Base-by-base conservation (phyloP, 2,888 invertebrate genomes). In the Nymphalis c-album region DNA sequence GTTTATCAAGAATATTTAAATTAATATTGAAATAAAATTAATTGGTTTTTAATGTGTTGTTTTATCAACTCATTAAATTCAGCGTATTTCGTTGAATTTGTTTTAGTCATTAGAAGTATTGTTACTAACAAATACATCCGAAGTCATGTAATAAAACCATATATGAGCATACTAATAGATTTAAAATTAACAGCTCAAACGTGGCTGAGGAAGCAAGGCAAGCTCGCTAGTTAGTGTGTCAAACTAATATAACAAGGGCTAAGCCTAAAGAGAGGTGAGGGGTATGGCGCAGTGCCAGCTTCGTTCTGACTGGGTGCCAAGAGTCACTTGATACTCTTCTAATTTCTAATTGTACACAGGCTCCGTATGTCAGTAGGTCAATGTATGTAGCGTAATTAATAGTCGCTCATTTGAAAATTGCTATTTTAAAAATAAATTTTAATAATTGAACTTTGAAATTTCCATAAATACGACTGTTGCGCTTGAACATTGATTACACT, bases 251-350 rank as follows among this genome's bases (percentile, higher is more conserved):
- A 86, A 85, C 79, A 84, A 75, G 82, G 79, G 80, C 79, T 81
- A 77, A 82, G 80, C 80, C 80, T 77, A 80, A 82, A 80, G 77
- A 69, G 76, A 85, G 85, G 85, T 84, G 80, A 77, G 80, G 74
- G 80, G 74, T 78, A 86, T 89, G 87, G 90, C 87, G 70, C 51
- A 67, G 73, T 82, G 90, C 88, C 90, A 89, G 83, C 80, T 73
- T 78, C 76, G 78, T 79, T 76, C 78, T 73, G 74, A 77, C 76
- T 76, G 81, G 78, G 78, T 85, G 88, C 87, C 87, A 88, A 86
- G 80, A 85, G 79, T 79, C 82, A 79, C 83, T 85, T 86, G 85
- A 85, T 87, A 81, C 79, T 74, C 82, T 75, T 78, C 82, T 86
- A 83, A 87, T 86, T 84, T 82, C 82, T 83, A 82, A 86, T 84